Evolutionary conservation across 1,140 invertebrate species (phyloP), one percentile per base, ranked within the genome.

Genomic region (Drosophila santomea): DNA sequence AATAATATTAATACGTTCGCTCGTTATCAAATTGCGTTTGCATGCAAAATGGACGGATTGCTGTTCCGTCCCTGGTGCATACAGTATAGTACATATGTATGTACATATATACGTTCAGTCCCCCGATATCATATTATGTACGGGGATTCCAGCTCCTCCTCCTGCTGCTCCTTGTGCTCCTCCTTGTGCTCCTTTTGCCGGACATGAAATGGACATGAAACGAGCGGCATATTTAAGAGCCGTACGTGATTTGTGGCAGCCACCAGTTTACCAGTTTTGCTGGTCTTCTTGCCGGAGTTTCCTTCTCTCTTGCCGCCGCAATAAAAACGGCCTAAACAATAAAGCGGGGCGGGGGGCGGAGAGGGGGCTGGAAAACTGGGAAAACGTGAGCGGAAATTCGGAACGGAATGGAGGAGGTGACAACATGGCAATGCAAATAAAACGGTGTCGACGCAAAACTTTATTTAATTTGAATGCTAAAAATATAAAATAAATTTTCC

Each of bases 1-100:
- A 86, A 90, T 91, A 78, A 89, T 91, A 91, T 91, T 91, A 91
- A 91, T 91, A 91, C 80, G 88, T 91, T 91, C 88, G 89, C 88
- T 91, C 88, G 88, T 91, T 91, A 91, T 91, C 88, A 91, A 91
- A 91, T 91, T 83, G 88, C 80, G 78, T 88, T 91, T 80, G 74
- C 82, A 88, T 91, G 74, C 80, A 81, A 78, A 91, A 91, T 91
- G 89, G 83, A 90, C 81, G 74, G 60, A 77, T 76, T 66, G 63
- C 25, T 66, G 56, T 14, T 59, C 60, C 60, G 43, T 60, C 59
- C 60, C 55, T 38, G 59, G 54, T 23, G 32, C 10, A 15, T 44
- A 12, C 10, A 44, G 15, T 20, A 10, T 10, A 15, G 5, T 6
- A 28, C 28, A 8, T 8, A 32, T 7, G 17, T 17, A 17, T 17